Conservation (phyloP, 2,797 vertebrate genomes). For the Atherinosoma microstoma region DNA sequence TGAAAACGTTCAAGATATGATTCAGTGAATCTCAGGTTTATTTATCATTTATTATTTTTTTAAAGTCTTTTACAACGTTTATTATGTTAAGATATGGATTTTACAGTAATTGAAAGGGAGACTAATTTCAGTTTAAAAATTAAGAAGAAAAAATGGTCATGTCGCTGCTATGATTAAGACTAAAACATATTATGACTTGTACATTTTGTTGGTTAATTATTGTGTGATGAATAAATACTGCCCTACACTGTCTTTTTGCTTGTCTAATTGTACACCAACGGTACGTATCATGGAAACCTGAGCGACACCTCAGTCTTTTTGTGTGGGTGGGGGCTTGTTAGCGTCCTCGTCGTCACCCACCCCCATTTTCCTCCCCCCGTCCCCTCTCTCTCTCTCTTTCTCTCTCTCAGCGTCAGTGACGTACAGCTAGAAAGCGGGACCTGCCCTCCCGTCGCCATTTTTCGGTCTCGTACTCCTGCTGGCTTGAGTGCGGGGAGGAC, state of each 20-base stretch:
- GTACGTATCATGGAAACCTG: constrained; percentile 51
- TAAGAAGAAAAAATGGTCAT: background rate
- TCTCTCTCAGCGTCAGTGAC: constrained; percentile 69
- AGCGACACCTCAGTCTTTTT: constrained; percentile 40
- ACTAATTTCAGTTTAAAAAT: background rate
- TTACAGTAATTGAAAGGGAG: background rate
- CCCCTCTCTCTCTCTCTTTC: background rate
- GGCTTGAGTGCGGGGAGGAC: constrained; percentile 59
- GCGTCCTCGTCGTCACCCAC: constrained; percentile 24
- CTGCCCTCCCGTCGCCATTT: constrained; percentile 88
- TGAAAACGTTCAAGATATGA: background rate
- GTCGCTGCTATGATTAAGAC: background rate
- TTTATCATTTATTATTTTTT: background rate
- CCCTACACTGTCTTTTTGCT: background rate
- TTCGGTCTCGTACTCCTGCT: constrained; percentile 68
- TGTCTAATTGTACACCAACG: background rate
- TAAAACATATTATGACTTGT: background rate
- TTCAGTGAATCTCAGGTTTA: background rate
- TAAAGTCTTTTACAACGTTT: background rate
- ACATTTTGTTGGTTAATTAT: background rate
- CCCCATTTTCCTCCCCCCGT: constrained; percentile 12
- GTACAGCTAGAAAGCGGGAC: constrained; percentile 75
- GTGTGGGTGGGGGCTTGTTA: background rate
- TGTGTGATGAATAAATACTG: background rate
- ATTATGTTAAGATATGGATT: background rate